Conservation (phyloP, 1,140 invertebrate species). For the Eufriesea mexicana region DNA sequence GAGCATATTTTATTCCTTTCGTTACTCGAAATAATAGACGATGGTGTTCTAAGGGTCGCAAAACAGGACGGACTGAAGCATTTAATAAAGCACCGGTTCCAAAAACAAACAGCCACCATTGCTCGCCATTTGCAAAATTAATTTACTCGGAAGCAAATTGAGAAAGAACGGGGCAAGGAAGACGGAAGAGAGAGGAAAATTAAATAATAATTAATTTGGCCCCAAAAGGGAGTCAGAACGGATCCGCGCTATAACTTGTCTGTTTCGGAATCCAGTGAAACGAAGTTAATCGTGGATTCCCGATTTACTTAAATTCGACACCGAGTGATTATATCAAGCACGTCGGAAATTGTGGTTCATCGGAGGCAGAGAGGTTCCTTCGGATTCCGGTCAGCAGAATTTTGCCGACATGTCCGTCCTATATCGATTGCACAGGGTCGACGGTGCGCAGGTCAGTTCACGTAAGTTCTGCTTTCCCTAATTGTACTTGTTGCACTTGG, state of each 20-base stretch:
- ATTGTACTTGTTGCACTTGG: slow-evolving; percentile 71
- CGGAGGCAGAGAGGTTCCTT: slow-evolving; percentile 42
- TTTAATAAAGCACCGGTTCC: too few species aligned
- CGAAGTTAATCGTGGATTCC: background rate
- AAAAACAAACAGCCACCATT: too few species aligned
- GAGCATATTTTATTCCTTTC: too few species aligned
- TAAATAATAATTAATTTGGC: background rate
- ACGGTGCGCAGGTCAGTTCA: slow-evolving; percentile 64
- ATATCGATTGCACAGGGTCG: slow-evolving; percentile 54
- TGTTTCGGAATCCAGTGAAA: background rate
- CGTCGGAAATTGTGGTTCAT: background rate
- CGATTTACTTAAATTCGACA: background rate
- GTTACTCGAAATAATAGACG: too few species aligned
- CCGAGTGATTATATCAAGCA: slow-evolving; percentile 27
- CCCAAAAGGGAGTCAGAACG: background rate
- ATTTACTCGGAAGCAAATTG: too few species aligned
- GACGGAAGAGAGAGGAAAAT: too few species aligned
- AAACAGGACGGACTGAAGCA: too few species aligned
- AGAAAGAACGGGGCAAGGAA: too few species aligned
- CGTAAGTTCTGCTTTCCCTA: slow-evolving; percentile 66
- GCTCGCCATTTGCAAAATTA: too few species aligned
- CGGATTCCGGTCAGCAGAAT: slow-evolving; percentile 50
- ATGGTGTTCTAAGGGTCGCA: too few species aligned
- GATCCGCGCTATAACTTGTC: too few species aligned
- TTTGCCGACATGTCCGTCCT: slow-evolving; percentile 31